A percentile compares a stretch with the other conserved stretches of the same genome.
These are phyloP conservation scores for Doris montereyensis DNA, from an alignment of 2,888 invertebrate species.

Conservation along the genomic window DNA sequence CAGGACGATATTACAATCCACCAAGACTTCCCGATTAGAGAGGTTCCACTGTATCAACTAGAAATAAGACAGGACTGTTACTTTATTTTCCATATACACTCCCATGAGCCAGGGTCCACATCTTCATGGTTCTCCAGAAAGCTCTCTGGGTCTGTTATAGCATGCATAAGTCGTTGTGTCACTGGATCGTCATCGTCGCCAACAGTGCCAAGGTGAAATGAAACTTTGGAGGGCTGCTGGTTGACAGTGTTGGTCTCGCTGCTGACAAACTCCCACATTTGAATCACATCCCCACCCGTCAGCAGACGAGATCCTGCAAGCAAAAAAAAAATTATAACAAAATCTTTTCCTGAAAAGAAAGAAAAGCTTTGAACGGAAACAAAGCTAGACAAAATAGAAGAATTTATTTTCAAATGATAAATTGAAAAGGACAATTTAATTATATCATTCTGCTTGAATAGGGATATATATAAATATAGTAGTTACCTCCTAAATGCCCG, in stretches of 20 bases:
- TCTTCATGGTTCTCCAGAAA: slow-evolving; percentile 35
- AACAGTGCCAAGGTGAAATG: slow-evolving; percentile 57
- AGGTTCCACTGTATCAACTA: too few relatives aligned
- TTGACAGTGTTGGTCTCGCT: slow-evolving; percentile 50
- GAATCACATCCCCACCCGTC: slow-evolving; percentile 92
- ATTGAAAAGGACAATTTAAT: too few relatives aligned
- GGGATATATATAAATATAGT: too few relatives aligned
- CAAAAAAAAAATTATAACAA: not conserved
- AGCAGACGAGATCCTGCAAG: slow-evolving; percentile 76
- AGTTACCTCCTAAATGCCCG: too few relatives aligned
- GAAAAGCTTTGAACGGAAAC: too few relatives aligned
- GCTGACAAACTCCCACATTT: slow-evolving; percentile 82
- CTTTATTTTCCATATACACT: slow-evolving; percentile 63
- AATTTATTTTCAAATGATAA: too few relatives aligned
- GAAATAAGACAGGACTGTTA: too few relatives aligned
- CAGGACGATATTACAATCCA: too few relatives aligned
- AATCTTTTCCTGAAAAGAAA: too few relatives aligned
- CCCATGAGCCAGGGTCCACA: slow-evolving; percentile 50
- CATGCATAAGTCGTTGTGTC: slow-evolving; percentile 47
- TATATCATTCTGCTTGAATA: too few relatives aligned
- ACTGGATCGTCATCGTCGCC: slow-evolving; percentile 47
- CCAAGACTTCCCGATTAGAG: too few relatives aligned
- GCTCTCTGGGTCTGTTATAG: slow-evolving; percentile 43
- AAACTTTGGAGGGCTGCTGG: slow-evolving; percentile 52
- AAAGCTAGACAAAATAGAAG: too few relatives aligned